Percentiles rank a stretch among this genome's conserved stretches.
These are phyloP conservation scores for Plumapathes pennacea DNA, from an alignment of 92 coral and sea anemone species.

Conservation along the genomic window DNA sequence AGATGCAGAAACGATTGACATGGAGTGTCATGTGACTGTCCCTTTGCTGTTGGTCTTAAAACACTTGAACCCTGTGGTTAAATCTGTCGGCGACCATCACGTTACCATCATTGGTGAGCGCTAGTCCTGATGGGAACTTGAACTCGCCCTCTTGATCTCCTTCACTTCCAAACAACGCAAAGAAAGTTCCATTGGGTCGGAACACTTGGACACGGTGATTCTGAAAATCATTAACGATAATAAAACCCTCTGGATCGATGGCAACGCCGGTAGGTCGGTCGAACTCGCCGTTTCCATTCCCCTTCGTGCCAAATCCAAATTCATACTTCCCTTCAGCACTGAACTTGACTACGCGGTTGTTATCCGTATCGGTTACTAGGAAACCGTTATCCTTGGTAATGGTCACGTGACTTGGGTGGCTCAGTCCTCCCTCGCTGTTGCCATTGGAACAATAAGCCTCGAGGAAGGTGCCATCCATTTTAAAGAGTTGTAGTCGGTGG, in stretches of 20 bases:
- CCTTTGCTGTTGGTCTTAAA: constrained; percentile 33
- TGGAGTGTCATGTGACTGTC: too few relatives aligned
- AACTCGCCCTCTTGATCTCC: constrained; percentile 80
- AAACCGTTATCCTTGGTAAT: constrained; percentile 69
- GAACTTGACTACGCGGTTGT: constrained; percentile 86
- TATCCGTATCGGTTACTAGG: constrained; percentile 85
- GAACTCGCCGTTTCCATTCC: constrained; percentile 67
- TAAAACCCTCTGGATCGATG: constrained; percentile 82
- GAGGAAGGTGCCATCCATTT: constrained; percentile 70
- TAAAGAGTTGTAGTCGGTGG: constrained; percentile 79
- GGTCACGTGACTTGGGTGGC: constrained; percentile 83
- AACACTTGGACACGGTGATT: constrained; percentile 78
- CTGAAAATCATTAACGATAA: constrained; percentile 77
- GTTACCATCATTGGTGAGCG: constrained; percentile 72
- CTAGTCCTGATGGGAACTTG: constrained; percentile 81
- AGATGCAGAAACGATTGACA: too few relatives aligned
- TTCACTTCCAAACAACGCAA: constrained; percentile 72
- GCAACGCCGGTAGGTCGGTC: constrained; percentile 84
- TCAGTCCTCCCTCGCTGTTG: constrained; percentile 65
- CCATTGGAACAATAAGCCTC: constrained; percentile 73
- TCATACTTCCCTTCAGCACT: constrained; percentile 57
- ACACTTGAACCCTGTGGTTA: constrained; percentile 83
- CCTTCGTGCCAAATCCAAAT: constrained; percentile 66
- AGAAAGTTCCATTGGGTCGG: constrained; percentile 71
- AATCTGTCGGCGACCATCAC: constrained; percentile 84